phyloP scores from a whole-genome alignment of 2,888 invertebrate species.

The Choreutis nemorana region DNA sequence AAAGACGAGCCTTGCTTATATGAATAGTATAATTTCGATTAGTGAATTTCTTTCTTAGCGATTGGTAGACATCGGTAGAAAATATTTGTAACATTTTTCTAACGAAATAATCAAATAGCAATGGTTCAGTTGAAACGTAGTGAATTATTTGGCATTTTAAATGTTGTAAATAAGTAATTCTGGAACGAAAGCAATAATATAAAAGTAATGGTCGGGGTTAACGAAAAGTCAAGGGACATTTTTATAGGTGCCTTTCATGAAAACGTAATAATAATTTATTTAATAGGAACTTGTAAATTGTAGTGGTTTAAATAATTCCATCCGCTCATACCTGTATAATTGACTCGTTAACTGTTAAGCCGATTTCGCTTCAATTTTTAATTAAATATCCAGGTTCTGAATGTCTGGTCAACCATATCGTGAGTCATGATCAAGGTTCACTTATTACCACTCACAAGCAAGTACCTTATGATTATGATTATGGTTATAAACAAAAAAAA shows the following conservation, averaged over 20 bases:
- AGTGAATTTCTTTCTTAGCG: conserved; percentile 22
- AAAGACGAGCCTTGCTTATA: conserved; percentile 66
- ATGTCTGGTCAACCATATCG: too few relatives aligned
- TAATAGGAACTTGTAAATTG: conserved; percentile 45
- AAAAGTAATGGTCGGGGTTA: conserved; percentile 37
- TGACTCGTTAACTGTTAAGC: too few relatives aligned
- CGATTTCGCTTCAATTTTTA: too few relatives aligned
- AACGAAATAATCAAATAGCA: too few relatives aligned
- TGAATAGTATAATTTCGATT: conserved; percentile 52
- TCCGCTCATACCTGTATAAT: conserved; percentile 53
- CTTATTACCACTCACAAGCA: too few relatives aligned
- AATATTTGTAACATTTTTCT: neutral
- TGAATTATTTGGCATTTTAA: neutral
- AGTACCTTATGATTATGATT: too few relatives aligned
- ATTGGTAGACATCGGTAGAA: conserved; percentile 14
- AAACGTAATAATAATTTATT: conserved; percentile 25
- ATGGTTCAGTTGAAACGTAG: neutral
- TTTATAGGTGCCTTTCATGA: conserved; percentile 63
- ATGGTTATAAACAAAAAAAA: too few relatives aligned
- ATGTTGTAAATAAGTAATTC: conserved; percentile 10
- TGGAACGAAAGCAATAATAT: conserved; percentile 37
- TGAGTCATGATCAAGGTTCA: too few relatives aligned
- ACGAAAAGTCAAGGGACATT: conserved; percentile 53
- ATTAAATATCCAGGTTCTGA: too few relatives aligned
- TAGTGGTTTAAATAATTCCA: conserved; percentile 49